Base-by-base conservation (phyloP, 1,140 invertebrate species). In the Stegodyphus mimosarum region DNA sequence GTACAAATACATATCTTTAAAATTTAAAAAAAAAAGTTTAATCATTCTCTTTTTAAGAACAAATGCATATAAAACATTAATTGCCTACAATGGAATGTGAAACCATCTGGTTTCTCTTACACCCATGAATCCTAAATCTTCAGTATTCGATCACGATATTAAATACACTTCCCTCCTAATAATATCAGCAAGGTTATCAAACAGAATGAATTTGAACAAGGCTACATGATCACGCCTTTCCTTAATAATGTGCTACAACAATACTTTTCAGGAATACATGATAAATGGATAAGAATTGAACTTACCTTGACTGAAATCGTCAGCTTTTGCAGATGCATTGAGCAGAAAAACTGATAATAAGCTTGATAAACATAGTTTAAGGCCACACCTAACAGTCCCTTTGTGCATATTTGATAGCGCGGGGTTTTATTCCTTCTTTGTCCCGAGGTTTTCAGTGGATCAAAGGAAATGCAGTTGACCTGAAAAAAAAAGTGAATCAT, bases 221-320 rank as follows among this genome's bases (percentile, higher is more conserved):
- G 81, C 48, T 71, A 60, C 49, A 18, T 52, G 73, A 9, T 15
- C 50, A 52, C 73, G 48, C 72, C 73, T 74, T 67, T 55, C 63
- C 15, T n/a, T 60, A 70, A 53, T 49, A 76, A 55, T 66, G 69
- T 15, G 50, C 50, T 17, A 53, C 17, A 60, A 84, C 81, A 84
- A 84, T 84, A 60, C 60, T 18, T 70, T 75, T 69, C 33, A 51
- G 13, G 48, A 64, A 76, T 75, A 52, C 75, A 75, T 51, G 66
- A 69, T 69, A 84, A 83, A 66, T 55, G 64, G 53, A 76, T 55
- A 50, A 75, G 73, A 84, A 33, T 3, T 33, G 33, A 69, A 84
- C 81, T 84, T 9, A 84, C 81, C 81, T 84, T 84, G 81, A 84
- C 81, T 84, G 72, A 84, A 84, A 84, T 84, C 81, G 76, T 84